These are phyloP conservation scores for Crenuchus spilurus DNA, from an alignment of 2,797 vertebrate genomes.

Conservation along the genomic window DNA sequence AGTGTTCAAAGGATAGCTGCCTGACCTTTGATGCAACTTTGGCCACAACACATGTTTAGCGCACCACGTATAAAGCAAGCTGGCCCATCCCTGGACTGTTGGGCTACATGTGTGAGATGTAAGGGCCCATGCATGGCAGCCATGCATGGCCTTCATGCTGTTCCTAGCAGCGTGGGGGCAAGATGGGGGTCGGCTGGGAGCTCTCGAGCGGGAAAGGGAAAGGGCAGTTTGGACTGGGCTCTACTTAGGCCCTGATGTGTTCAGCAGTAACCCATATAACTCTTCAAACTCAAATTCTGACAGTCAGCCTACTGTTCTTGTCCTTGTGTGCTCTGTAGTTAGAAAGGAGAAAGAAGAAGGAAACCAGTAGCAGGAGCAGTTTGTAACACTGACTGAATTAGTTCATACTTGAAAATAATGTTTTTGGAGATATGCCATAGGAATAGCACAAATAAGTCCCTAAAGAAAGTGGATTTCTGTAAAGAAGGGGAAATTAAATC, in stretches of 20 bases:
- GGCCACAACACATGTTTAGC: constrained; percentile 87
- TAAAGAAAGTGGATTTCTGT: too few relatives aligned
- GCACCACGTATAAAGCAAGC: constrained; percentile 80
- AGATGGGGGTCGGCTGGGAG: constrained; percentile 51
- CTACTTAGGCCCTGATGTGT: constrained; percentile 57
- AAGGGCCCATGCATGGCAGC: constrained; percentile 77
- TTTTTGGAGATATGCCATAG: too few relatives aligned
- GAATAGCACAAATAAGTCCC: too few relatives aligned
- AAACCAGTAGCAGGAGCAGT: background rate
- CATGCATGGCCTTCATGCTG: constrained; percentile 68
- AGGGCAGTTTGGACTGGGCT: constrained; percentile 63
- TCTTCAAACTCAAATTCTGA: constrained; percentile 8
- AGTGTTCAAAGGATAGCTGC: constrained; percentile 91
- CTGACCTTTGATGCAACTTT: constrained; percentile 92
- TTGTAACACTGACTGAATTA: too few relatives aligned
- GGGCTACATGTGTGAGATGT: constrained; percentile 82
- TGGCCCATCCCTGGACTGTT: constrained; percentile 77
- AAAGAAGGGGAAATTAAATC: too few relatives aligned
- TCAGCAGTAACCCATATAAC: constrained; percentile 48
- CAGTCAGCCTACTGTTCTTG: constrained; percentile 34
- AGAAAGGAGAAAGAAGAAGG: background rate
- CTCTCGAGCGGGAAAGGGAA: constrained; percentile 66
- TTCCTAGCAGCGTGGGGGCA: constrained; percentile 49
- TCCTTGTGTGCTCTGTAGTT: background rate
- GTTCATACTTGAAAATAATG: too few relatives aligned